A percentile compares a stretch with the other conserved stretches of the same genome.
Conservation (phyloP, 2,888 invertebrate species). For the Myathropa florea region DNA sequence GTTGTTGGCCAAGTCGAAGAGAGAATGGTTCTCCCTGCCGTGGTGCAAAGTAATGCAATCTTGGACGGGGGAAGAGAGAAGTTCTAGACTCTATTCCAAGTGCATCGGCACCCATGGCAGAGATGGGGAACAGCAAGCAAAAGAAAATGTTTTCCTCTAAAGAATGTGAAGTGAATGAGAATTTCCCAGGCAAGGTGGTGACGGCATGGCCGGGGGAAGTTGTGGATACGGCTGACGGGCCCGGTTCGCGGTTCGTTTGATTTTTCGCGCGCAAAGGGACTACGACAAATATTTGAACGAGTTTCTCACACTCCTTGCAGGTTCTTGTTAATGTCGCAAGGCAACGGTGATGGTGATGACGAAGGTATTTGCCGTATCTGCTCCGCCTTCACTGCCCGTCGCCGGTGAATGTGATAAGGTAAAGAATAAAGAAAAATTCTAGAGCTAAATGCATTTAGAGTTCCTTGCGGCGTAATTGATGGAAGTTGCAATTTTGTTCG, state of each 20-base stretch:
- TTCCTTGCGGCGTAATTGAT: conserved; percentile 58
- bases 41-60: conserved; percentile 13
- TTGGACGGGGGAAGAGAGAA: background rate
- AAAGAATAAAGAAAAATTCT: conserved; percentile 40
- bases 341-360: conserved; percentile 22
- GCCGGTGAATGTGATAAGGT: conserved; percentile 5
- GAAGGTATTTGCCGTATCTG: conserved; percentile 44
- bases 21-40: background rate
- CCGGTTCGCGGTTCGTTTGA: conserved; percentile 68
- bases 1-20: background rate
- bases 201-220: background rate
- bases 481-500: conserved; percentile 55
- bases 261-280: conserved; percentile 63
- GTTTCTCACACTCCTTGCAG: conserved; percentile 57
- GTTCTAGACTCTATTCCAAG: conserved; percentile 39
- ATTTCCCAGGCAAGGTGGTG: conserved; percentile 18
- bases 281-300: conserved; percentile 70
- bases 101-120: conserved; percentile 51
- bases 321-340: conserved; percentile 36
- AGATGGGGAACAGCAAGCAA: background rate
- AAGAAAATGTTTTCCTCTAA: conserved; percentile 42
- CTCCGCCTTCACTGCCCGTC: background rate
- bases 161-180: conserved; percentile 53
- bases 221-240: conserved; percentile 26
- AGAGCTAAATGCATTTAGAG: conserved; percentile 61